Evolutionary conservation across 2,113 vertebrate genomes (phyloP), one percentile per base, ranked within the genome.

Genomic region (Hucho hucho): DNA sequence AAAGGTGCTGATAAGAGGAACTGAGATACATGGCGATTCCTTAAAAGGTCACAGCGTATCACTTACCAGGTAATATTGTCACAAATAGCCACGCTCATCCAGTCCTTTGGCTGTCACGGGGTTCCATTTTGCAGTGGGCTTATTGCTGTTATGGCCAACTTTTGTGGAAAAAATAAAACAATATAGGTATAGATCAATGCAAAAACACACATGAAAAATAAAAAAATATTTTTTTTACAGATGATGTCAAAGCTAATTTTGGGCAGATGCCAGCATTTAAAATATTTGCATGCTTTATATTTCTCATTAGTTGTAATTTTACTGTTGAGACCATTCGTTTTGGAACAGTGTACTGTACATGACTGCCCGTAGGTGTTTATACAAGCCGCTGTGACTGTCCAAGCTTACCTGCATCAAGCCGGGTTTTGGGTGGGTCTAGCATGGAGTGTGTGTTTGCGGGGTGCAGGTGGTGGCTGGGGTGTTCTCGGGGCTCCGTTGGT

Each of bases 101-200:
- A 94, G 86, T 78, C 92, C 91, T 88, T 92, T 93, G 73, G 91
- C 85, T 82, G 89, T 84, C 71, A 94, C 93, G 74, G 88, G 91
- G 87, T 94, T 93, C 93, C 93, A 94, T 89, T 93, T 94, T 81
- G 90, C 92, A 64, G 90, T 90, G 74, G 92, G 87, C 86, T 93
- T 94, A 93, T 90, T 92, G 89, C 87, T 92, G 85, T 87, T 90
- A 89, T 92, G 91, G 87, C 92, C 93, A 94, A 84, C 71, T 72
- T 80, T 76, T 71, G 20, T 49, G 49, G 73, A 79, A 71, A 79
- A 66, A 43, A 64, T 16, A 61, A 74, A 69, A 77, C 67, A 74
- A 16, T 11, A 49, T 16, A 47, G 13, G 12, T 47, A 32, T 32
- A 32, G 47, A 49, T 49, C 11, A 49, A 4, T 49, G 70, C 73